Base-by-base conservation (phyloP, 1,140 invertebrate genomes). In the Danaus plexippus region DNA sequence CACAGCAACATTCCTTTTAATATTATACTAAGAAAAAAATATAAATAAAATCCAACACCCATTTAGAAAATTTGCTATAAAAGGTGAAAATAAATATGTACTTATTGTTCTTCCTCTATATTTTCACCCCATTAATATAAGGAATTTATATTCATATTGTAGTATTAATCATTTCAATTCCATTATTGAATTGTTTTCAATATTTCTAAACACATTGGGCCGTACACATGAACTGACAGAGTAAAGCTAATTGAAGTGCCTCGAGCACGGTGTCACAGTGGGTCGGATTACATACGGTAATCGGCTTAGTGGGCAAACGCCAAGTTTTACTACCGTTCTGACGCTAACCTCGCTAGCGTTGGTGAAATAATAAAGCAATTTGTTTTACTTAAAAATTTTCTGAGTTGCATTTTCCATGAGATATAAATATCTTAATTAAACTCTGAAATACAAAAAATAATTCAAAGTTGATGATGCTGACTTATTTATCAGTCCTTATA, bases 231-330 rank as follows among this genome's bases (percentile, higher is more conserved):
- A 13, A 13, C 42, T 61, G 54, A 60, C 52, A 63, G 44, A 63
- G 64, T 65, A 66, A 69, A 57, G 59, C 67, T 63, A 69, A 69
- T 61, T 66, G 64, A 69, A 66, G 60, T 59, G 61, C 57, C 62
- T 46, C 54, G 54, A 60, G 62, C 51, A 56, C 44, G 45, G 58
- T 65, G 68, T 71, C 57, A 64, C 61, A 53, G 44, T 62, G 60
- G 57, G 68, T 66, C 65, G 57, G 65, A 67, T 70, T 70, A 70
- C 68, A 65, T 44, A 52, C 62, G 49, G 67, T 70, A 67, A 70
- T 70, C 67, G 67, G 62, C 67, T 70, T 70, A 65, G 60, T 60
- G 54, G 65, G 57, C 67, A 59, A 67, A 67, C 54, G 56, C 57
- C 55, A 59, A 65, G 59, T 70, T 70, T 64, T 67, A 67, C 62